Conservation (phyloP, 2,888 invertebrate genomes). For the Tetranychus piercei region DNA sequence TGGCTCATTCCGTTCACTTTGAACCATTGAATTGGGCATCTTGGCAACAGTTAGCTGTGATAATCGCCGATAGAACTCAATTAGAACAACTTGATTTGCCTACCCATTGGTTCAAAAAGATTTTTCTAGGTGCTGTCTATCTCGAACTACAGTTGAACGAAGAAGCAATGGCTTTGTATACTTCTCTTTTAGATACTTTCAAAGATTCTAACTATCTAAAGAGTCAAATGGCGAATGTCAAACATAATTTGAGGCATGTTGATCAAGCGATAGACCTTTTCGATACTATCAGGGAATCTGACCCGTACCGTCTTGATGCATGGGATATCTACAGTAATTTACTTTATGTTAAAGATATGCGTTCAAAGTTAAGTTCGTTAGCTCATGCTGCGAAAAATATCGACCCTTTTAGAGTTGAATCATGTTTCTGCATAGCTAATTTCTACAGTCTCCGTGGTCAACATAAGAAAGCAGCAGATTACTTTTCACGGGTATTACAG, state of each 20-base stretch:
- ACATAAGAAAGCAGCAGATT: conserved; percentile 91
- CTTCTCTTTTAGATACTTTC: conserved; percentile 53
- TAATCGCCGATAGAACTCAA: conserved; percentile 56
- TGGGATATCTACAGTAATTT: conserved; percentile 93
- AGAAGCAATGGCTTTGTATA: conserved; percentile 66
- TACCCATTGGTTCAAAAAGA: conserved; percentile 80
- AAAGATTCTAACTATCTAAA: conserved; percentile 68
- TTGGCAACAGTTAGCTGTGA: conserved; percentile 72
- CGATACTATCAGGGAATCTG: conserved; percentile 56
- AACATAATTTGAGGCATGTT: conserved; percentile 67
- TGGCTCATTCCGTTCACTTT: conserved; percentile 55
- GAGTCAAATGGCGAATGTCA: conserved; percentile 76
- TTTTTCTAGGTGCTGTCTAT: conserved; percentile 75
- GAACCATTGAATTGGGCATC: conserved; percentile 82
- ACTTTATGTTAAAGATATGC: conserved; percentile 75
- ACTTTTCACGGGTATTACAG: conserved; percentile 82
- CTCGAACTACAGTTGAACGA: conserved; percentile 74
- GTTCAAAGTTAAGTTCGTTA: conserved; percentile 72
- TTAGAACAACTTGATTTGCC: conserved; percentile 41
- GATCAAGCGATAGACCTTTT: conserved; percentile 71
- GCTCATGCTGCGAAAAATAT: conserved; percentile 82
- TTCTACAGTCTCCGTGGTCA: conserved; percentile 42
- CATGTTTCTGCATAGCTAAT: conserved; percentile 74
- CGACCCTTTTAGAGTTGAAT: conserved; percentile 90
- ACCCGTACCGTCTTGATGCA: conserved; percentile 83